These are phyloP conservation scores for Nerophis lumbriciformis DNA, from an alignment of 2,113 vertebrate species.

Conservation along the genomic window DNA sequence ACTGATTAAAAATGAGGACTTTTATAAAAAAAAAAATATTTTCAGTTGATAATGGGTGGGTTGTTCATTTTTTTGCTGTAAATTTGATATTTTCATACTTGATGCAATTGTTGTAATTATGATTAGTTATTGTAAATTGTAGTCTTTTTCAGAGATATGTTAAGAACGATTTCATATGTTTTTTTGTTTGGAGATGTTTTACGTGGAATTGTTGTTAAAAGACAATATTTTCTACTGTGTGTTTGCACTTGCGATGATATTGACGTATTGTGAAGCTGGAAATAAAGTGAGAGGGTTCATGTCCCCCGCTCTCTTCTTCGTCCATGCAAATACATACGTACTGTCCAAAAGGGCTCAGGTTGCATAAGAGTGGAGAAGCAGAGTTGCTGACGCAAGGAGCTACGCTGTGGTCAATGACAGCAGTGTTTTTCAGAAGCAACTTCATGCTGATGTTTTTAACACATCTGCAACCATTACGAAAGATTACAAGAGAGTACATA, in stretches of 20 bases:
- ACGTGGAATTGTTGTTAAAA: slow-evolving; percentile 80
- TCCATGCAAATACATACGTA: slow-evolving; percentile 9
- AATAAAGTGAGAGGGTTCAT: slow-evolving; percentile 50
- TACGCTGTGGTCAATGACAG: slow-evolving; percentile 31
- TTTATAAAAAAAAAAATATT: slow-evolving; percentile 63
- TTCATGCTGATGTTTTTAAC: slow-evolving; percentile 24
- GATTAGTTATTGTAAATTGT: slow-evolving; percentile 56
- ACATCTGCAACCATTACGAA: slow-evolving; percentile 7
- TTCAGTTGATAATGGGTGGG: slow-evolving; percentile 37
- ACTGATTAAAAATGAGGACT: slow-evolving; percentile 46
- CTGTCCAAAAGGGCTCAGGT: slow-evolving; percentile 14
- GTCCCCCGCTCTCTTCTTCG: slow-evolving; percentile 13
- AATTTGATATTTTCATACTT: slow-evolving; percentile 72
- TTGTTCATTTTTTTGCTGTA: slow-evolving; percentile 60
- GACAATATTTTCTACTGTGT: slow-evolving; percentile 88
- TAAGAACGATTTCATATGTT: slow-evolving; percentile 66
- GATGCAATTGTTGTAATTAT: slow-evolving; percentile 64
- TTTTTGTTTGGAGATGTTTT: slow-evolving; percentile 81
- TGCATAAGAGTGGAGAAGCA: slow-evolving; percentile 46
- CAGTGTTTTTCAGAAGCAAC: slow-evolving; percentile 15
- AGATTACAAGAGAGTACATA: slow-evolving; percentile 1
- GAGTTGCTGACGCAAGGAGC: slow-evolving; percentile 31
- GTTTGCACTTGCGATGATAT: slow-evolving; percentile 87
- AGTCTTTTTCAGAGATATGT: slow-evolving; percentile 59
- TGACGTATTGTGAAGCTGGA: slow-evolving; percentile 46